These are phyloP conservation scores for Remorina albescens DNA, from an alignment of 2,797 vertebrate species.

Conservation along the genomic window DNA sequence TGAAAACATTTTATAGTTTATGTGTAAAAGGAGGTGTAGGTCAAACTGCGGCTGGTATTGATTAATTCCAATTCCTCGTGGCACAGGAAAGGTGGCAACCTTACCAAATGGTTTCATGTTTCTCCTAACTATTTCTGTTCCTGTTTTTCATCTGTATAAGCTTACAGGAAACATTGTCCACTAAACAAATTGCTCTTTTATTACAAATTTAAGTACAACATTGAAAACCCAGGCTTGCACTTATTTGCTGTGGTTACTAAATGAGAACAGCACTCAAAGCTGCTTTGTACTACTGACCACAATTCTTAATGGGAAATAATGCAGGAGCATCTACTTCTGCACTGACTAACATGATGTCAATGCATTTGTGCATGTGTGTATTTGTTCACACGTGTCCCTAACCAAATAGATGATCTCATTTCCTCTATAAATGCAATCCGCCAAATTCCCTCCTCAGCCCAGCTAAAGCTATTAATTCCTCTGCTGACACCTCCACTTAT, in stretches of 20 bases:
- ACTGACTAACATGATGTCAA: constrained; percentile 1
- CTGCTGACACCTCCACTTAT: constrained; percentile 40
- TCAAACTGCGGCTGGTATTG: too few species aligned
- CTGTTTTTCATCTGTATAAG: neutral
- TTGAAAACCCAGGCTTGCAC: neutral
- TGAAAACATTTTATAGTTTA: too few species aligned
- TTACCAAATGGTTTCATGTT: neutral
- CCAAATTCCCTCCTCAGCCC: neutral
- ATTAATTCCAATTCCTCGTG: too few species aligned
- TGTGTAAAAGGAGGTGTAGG: neutral
- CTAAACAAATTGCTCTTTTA: neutral
- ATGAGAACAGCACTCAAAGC: neutral
- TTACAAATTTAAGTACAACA: too few species aligned
- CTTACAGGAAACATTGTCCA: neutral
- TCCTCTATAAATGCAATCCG: constrained; percentile 19
- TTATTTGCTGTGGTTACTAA: neutral
- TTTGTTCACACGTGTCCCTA: constrained; percentile 4
- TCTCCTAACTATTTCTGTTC: neutral
- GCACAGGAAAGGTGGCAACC: too few species aligned
- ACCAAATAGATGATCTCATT: constrained; percentile 23
- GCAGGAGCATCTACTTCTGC: neutral
- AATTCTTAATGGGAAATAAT: neutral
- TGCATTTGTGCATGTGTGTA: neutral
- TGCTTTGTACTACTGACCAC: neutral
- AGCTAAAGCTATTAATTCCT: constrained; percentile 42